A percentile compares a stretch with the other conserved stretches of the same genome.
phyloP scores from a whole-genome alignment of 2,113 vertebrate genomes.

The Sinosuthora webbiana region DNA sequence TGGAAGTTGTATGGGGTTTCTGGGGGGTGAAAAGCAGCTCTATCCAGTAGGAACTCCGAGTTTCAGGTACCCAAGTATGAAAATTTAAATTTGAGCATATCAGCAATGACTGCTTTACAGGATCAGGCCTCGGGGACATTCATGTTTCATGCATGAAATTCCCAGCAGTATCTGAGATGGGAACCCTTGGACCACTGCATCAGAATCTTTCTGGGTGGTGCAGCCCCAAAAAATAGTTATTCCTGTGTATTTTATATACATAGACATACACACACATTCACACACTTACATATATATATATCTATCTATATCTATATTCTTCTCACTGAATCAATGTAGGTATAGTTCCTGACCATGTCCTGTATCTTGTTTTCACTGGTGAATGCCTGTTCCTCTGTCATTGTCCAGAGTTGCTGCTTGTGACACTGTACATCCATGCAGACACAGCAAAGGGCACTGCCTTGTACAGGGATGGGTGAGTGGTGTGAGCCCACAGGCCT shows the following conservation, averaged over 20 bases:
- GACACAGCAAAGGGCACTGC: constrained; percentile 54
- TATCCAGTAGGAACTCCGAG: neutral
- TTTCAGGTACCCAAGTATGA: neutral
- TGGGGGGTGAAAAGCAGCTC: neutral
- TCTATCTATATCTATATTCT: constrained; percentile 26
- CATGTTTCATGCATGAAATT: neutral
- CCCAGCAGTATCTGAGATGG: neutral
- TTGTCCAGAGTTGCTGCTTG: constrained; percentile 50
- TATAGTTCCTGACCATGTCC: constrained; percentile 33
- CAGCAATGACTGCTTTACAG: neutral
- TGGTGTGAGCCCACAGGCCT: neutral
- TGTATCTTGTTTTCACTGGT: neutral
- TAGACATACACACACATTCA: constrained; percentile 33
- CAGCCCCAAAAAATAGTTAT: neutral
- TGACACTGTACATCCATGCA: constrained; percentile 67
- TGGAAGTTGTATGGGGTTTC: neutral
- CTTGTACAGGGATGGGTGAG: constrained; percentile 40
- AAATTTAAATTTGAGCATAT: neutral
- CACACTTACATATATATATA: neutral
- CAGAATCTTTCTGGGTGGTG: neutral
- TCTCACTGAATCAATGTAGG: constrained; percentile 43
- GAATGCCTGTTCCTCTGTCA: constrained; percentile 53
- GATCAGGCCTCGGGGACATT: neutral
- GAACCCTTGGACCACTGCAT: neutral
- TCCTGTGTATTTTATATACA: constrained; percentile 18